Percentiles rank a stretch among this genome's conserved stretches.
Conservation (phyloP, 2,797 vertebrate genomes). For the Anomalospiza imberbis region DNA sequence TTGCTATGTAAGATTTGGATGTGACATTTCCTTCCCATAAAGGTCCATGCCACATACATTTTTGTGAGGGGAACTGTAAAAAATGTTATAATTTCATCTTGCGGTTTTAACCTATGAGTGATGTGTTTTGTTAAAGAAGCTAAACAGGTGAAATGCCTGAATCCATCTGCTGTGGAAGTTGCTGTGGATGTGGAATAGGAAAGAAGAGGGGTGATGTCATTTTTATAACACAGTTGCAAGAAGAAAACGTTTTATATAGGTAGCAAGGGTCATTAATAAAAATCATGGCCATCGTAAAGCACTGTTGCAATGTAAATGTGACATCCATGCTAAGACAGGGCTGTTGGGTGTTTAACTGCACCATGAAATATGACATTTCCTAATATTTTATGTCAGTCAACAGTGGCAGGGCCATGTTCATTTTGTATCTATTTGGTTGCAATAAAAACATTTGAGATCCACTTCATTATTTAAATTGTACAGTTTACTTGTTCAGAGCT, state of each 20-base stretch:
- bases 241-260: neutral
- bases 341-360: neutral
- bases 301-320: neutral
- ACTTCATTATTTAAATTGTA: conserved; percentile 1
- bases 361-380: neutral
- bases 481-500: neutral
- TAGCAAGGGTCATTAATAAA: conserved; percentile 4
- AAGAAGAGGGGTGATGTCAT: neutral
- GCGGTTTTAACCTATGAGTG: neutral
- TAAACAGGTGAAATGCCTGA: neutral
- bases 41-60: neutral
- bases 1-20: neutral
- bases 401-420: neutral
- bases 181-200: neutral
- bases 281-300: neutral
- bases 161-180: neutral
- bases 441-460: neutral
- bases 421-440: neutral
- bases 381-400: neutral
- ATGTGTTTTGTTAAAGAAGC: neutral
- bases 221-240: neutral
- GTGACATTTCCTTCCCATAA: neutral
- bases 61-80: neutral
- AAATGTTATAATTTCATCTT: neutral
- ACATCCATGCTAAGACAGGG: neutral